Percentiles rank a stretch among this genome's conserved stretches.
Evolutionary conservation across 1,140 invertebrate species (phyloP).

Genomic region (Monochamus saltuarius): DNA sequence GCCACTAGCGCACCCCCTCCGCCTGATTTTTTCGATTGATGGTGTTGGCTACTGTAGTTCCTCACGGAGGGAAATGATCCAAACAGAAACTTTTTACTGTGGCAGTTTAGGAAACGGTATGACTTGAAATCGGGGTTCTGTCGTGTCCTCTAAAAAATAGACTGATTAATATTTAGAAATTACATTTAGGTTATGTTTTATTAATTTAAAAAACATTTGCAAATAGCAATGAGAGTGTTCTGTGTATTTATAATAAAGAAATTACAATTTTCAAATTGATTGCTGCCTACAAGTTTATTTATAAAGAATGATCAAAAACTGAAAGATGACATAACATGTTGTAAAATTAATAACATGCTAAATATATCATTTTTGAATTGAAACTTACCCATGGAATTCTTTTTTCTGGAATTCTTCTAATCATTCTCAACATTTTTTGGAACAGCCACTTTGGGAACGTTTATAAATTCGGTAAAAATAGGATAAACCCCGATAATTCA

Average conservation of each 20-base stretch:
- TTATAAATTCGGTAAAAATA: slow-evolving; percentile 12
- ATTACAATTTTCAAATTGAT: not conserved
- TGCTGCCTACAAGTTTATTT: slow-evolving; percentile 4
- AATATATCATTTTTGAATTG: slow-evolving; percentile 18
- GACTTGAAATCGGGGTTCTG: not conserved
- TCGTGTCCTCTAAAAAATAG: not conserved
- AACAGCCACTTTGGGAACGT: slow-evolving; percentile 28
- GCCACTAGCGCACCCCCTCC: slow-evolving; percentile 24
- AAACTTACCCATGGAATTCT: slow-evolving; percentile 23
- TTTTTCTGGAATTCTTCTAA: slow-evolving; percentile 12
- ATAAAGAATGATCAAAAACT: slow-evolving; percentile 8
- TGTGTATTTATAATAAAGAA: not conserved
- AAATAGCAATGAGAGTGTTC: not conserved
- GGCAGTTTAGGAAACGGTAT: no score
- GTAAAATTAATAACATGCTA: slow-evolving; percentile 14
- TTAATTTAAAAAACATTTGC: not conserved
- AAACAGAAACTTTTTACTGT: no score
- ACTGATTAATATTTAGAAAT: not conserved
- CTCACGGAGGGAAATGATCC: no score
- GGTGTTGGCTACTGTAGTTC: not conserved
- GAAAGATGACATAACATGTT: slow-evolving; percentile 23
- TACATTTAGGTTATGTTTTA: not conserved
- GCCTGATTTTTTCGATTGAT: not conserved
- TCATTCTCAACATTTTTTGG: slow-evolving; percentile 23
- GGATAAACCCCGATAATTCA: slow-evolving; percentile 23